Evolutionary conservation across 35 echinoderm and acorn worm genomes (phyloP).

Genomic region (Ophioderma brevispina): DNA sequence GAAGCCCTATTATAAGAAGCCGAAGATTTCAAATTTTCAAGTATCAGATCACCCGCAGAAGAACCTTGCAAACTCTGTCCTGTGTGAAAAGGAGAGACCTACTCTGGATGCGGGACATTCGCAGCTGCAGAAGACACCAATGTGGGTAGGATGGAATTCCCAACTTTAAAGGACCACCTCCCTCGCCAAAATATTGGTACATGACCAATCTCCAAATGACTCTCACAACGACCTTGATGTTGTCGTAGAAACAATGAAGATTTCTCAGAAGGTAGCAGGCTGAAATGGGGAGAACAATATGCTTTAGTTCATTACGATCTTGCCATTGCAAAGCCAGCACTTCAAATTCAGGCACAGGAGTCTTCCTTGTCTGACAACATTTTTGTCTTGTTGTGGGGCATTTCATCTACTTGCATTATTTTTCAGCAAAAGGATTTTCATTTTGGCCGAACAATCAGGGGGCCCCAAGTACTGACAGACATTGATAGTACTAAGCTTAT

Average conservation of each 20-base stretch:
- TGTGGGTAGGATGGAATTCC: conserved; percentile 41
- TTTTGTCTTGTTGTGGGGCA: too few species aligned
- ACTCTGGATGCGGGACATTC: conserved; percentile 3
- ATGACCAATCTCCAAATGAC: conserved; percentile 8
- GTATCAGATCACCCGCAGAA: background rate
- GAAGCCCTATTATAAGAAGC: background rate
- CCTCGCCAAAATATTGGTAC: conserved; percentile 22
- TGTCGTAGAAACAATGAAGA: conserved; percentile 15
- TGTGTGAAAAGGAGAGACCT: background rate
- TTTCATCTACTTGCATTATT: too few species aligned
- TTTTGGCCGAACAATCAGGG: too few species aligned
- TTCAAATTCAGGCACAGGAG: conserved; percentile 1
- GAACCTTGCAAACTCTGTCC: background rate
- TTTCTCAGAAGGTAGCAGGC: background rate
- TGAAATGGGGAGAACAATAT: conserved; percentile 24
- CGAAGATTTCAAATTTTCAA: background rate
- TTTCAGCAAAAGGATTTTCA: too few species aligned
- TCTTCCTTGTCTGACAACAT: too few species aligned
- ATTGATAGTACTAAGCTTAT: too few species aligned
- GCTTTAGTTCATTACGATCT: conserved; percentile 19
- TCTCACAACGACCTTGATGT: conserved; percentile 8
- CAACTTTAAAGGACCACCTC: background rate
- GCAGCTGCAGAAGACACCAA: background rate
- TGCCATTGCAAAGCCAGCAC: conserved; percentile 20
- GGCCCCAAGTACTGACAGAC: too few species aligned